Conservation (phyloP, 2,113 vertebrate genomes). For the Natator depressus region DNA sequence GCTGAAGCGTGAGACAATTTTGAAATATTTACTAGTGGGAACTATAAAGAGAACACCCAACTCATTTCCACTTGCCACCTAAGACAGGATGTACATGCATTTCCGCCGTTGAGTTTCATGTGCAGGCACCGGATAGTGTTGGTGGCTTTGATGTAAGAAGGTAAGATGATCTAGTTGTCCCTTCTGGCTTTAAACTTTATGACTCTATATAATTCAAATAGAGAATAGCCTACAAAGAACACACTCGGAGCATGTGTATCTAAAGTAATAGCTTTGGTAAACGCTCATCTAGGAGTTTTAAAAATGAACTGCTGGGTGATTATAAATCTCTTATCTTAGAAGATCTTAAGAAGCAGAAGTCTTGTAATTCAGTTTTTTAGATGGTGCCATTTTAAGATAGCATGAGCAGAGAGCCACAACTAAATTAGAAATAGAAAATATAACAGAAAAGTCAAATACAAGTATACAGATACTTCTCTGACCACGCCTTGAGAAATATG, state of each 20-base stretch:
- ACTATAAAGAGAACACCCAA: not conserved
- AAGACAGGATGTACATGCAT: not conserved
- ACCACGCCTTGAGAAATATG: constrained; percentile 22
- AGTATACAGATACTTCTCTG: not conserved
- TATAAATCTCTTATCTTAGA: not conserved
- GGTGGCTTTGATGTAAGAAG: no score
- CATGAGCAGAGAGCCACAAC: constrained; percentile 39
- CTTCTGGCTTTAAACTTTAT: no score
- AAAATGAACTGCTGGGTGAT: constrained; percentile 8
- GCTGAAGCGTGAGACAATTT: not conserved
- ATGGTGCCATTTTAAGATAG: constrained; percentile 27
- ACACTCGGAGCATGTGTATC: not conserved
- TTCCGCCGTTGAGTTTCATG: no score
- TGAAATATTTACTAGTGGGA: not conserved
- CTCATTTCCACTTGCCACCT: not conserved
- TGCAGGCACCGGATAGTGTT: no score
- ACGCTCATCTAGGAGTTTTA: constrained; percentile 31
- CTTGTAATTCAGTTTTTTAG: constrained; percentile 56
- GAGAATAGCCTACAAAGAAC: not conserved
- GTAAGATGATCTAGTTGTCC: no score
- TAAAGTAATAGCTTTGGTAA: constrained; percentile 32
- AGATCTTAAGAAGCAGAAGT: constrained; percentile 20
- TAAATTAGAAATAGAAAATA: constrained; percentile 46
- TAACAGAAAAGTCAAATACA: constrained; percentile 9
- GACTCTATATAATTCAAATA: not conserved